phyloP scores from a whole-genome alignment of 1,140 invertebrate species.

The Platyscapa corneri region DNA sequence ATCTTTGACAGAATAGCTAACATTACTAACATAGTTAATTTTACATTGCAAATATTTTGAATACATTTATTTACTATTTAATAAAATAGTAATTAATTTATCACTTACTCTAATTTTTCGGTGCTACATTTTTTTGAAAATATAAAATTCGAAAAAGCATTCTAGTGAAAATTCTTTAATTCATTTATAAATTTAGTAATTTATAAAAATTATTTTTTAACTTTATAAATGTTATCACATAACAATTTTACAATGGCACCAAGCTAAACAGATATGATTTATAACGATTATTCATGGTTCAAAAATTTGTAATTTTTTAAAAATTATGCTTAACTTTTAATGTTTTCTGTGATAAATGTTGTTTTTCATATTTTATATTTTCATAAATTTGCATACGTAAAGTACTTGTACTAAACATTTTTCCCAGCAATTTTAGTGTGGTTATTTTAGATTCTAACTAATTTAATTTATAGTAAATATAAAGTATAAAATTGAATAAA shows the following conservation, averaged over 20 bases:
- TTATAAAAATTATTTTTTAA: constrained; percentile 30
- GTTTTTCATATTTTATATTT: background rate
- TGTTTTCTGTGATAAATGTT: constrained; percentile 25
- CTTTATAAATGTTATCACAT: constrained; percentile 30
- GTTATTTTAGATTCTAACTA: constrained; percentile 13
- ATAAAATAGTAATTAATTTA: too few species aligned
- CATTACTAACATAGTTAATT: constrained; percentile 59
- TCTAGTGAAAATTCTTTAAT: constrained; percentile 10
- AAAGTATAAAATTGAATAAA: too few species aligned
- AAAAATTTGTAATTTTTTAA: constrained; percentile 7
- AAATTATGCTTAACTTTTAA: constrained; percentile 18
- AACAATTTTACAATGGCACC: constrained; percentile 25
- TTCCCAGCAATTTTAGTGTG: constrained; percentile 18
- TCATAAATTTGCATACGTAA: constrained; percentile 1
- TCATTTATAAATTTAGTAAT: background rate
- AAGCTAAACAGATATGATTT: constrained; percentile 13
- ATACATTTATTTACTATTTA: too few species aligned
- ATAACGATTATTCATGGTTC: constrained; percentile 29
- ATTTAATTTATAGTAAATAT: constrained; percentile 10
- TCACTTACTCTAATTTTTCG: constrained; percentile 73
- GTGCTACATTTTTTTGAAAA: constrained; percentile 55
- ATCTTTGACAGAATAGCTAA: constrained; percentile 52
- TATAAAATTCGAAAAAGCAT: constrained; percentile 20
- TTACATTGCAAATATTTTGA: constrained; percentile 40
- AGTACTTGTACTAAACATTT: constrained; percentile 31